These are phyloP conservation scores for Pristiophorus japonicus DNA, from an alignment of 2,113 vertebrate species.

Conservation along the genomic window DNA sequence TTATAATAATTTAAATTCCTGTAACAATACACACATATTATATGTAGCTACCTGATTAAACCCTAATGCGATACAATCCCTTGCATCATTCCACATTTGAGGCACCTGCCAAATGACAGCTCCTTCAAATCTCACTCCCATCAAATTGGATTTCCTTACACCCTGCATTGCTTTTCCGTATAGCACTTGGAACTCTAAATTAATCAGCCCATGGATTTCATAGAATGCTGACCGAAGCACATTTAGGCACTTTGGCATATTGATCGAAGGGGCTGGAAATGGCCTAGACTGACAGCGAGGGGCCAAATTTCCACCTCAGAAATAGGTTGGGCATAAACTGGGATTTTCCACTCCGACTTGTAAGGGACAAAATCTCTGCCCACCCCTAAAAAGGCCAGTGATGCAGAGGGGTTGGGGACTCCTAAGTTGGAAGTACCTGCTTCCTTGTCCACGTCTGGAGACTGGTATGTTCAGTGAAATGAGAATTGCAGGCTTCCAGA, in stretches of 20 bases:
- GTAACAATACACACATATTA: background rate
- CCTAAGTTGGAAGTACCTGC: background rate
- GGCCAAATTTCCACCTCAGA: background rate
- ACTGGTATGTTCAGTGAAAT: background rate
- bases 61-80: background rate
- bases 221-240: background rate
- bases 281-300: background rate
- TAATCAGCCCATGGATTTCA: background rate
- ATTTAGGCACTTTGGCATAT: background rate
- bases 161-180: background rate
- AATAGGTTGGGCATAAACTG: background rate
- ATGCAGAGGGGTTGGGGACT: background rate
- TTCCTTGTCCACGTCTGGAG: background rate
- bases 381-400: background rate
- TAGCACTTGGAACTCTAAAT: background rate
- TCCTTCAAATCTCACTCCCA: background rate
- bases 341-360: background rate
- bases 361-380: background rate
- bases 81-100: background rate
- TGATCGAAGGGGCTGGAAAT: background rate
- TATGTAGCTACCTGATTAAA: background rate
- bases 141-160: background rate
- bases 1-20: background rate
- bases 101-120: background rate
- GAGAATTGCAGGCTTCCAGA: no score